Evolutionary conservation across 2,888 invertebrate species (phyloP), one percentile per base, ranked within the genome.

Genomic region (Spisula solida): DNA sequence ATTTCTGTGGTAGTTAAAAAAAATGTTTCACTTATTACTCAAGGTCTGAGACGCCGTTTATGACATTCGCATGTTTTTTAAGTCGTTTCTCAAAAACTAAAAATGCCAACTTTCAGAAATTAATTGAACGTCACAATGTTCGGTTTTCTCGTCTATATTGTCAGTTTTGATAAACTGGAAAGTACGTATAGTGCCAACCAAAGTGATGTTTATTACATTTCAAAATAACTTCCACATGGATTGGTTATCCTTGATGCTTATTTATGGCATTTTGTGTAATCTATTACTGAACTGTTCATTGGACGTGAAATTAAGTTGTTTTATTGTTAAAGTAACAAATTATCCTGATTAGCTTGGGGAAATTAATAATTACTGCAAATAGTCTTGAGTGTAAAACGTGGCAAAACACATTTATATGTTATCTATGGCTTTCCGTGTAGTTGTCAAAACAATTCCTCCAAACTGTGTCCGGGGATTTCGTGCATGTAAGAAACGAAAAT

Each of bases 361-460:
- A n/a, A 25, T 66, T 66, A n/a, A 66, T 66, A 66, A 86, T 81
- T 56, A 56, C 48, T 34, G 60, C 66, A 56, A 75, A 82, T 78
- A 78, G 82, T 87, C 87, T 82, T 79, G n/a, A 51, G 82, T 55
- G 78, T 78, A 60, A 47, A 79, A 83, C 29, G 87, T 87, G 87
- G 82, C 79, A 82, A 82, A 87, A 83, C 75, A 66, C 82, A 83
- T 83, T 87, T 80, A 80, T 79, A 83, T 66, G 82, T 47, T 80
- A 80, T 79, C 12, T 41, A 29, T 60, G 55, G 20, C 60, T 66
- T 41, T 51, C 18, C 47, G 78, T 78, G 25, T 20, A 82, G 29
- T 60, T 83, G 83, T 83, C 87, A 83, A 41, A 80, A 83, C 82
- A 87, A 87, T 79, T 83, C 78, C 48, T 55, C 79, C 66, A 56